Evolutionary conservation across 2,888 invertebrate species (phyloP).

Genomic region (Ophion slaviceki): DNA sequence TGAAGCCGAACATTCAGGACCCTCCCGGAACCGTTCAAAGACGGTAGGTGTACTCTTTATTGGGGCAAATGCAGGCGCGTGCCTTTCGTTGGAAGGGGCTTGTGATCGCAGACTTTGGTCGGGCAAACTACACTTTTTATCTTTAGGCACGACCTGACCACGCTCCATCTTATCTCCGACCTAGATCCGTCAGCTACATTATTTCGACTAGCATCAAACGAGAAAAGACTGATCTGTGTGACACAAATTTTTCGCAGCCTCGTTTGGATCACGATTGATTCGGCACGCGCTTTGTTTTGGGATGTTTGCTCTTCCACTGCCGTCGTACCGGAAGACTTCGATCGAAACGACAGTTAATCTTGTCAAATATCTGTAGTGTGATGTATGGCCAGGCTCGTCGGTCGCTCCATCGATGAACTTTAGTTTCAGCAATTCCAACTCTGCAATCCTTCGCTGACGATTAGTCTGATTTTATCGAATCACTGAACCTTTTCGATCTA

Average conservation of each 20-base stretch:
- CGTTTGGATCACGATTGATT: neutral
- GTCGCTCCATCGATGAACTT: no score
- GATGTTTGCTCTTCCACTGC: neutral
- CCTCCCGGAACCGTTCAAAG: neutral
- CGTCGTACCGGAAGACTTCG: neutral
- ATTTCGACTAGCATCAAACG: neutral
- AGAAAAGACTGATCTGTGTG: neutral
- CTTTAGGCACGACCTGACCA: neutral
- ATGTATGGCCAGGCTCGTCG: no score
- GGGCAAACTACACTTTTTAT: neutral
- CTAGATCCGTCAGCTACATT: constrained; percentile 13
- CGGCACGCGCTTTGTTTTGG: neutral
- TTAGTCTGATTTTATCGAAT: no score
- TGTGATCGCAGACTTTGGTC: constrained; percentile 2
- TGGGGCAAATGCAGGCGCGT: neutral
- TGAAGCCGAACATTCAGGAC: neutral
- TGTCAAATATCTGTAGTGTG: no score
- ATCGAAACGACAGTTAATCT: no score
- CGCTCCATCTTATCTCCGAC: constrained; percentile 14
- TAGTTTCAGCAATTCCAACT: no score
- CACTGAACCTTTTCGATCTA: no score
- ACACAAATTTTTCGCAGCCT: neutral
- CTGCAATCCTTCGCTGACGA: no score
- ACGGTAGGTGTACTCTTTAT: neutral
- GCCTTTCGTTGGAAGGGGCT: neutral